These are phyloP conservation scores for Lepidurus apus DNA, from an alignment of 1,140 invertebrate genomes.

Conservation along the genomic window DNA sequence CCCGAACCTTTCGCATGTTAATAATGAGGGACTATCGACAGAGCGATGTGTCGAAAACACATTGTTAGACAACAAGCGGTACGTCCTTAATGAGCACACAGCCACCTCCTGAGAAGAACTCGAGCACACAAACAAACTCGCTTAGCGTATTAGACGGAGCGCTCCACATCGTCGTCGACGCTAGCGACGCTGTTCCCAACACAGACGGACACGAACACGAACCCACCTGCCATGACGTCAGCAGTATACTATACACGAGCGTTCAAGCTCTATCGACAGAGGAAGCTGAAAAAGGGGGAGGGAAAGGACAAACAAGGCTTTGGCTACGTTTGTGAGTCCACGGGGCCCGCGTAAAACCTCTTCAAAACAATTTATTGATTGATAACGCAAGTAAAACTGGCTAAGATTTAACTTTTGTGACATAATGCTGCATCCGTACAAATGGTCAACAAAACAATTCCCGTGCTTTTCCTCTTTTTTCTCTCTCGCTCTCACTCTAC, in stretches of 20 bases:
- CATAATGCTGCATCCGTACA: constrained; percentile 8
- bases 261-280: not conserved
- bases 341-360: not conserved
- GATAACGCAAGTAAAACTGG: constrained; percentile 18
- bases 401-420: constrained; percentile 22
- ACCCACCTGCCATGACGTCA: constrained; percentile 20
- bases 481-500: not conserved
- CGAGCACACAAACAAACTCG: not conserved
- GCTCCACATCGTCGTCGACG: not conserved
- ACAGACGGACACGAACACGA: not conserved
- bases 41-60: too few species aligned
- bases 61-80: not conserved
- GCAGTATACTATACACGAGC: not conserved
- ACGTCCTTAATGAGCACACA: not conserved
- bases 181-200: not conserved
- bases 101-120: not conserved
- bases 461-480: not conserved
- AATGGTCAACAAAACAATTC: not conserved
- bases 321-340: not conserved
- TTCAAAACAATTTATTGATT: constrained; percentile 22
- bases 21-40: too few species aligned
- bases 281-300: not conserved
- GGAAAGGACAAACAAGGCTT: not conserved
- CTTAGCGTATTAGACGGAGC: not conserved
- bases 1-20: not conserved